Percentiles rank a stretch among this genome's conserved stretches.
phyloP scores from a whole-genome alignment of 1,140 invertebrate genomes.

The Bombus superbus region DNA sequence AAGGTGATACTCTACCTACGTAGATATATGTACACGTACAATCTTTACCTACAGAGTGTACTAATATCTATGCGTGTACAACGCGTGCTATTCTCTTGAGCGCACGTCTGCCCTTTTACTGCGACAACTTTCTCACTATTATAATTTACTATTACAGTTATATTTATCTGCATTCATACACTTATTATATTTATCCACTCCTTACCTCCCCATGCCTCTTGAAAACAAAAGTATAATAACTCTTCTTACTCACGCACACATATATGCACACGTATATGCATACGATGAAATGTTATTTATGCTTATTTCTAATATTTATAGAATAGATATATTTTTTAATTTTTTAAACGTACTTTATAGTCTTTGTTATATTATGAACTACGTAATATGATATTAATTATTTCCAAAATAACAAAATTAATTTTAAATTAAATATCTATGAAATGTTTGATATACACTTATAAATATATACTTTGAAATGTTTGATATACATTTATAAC shows the following conservation, averaged over 20 bases:
- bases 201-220: too few relatives aligned
- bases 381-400: background rate
- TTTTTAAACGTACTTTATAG: background rate
- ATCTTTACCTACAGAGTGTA: conserved; percentile 18
- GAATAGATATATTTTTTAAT: background rate
- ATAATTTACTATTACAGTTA: conserved; percentile 2
- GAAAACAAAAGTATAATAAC: background rate
- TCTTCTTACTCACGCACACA: background rate
- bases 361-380: background rate
- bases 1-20: conserved; percentile 27
- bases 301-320: background rate
- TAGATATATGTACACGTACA: conserved; percentile 18
- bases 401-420: conserved; percentile 6
- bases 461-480: background rate
- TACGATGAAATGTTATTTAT: background rate
- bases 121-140: conserved; percentile 12
- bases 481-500: background rate
- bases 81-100: conserved; percentile 37
- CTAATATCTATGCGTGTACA: conserved; percentile 34
- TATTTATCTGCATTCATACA: background rate
- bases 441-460: background rate
- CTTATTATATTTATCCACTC: background rate
- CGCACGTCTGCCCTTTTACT: conserved; percentile 45
- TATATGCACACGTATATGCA: background rate
- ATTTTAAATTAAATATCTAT: background rate